A percentile compares a stretch with the other conserved stretches of the same genome.
Evolutionary conservation across 2,888 invertebrate genomes (phyloP).

Genomic region (Leptinotarsa rubiginosa): DNA sequence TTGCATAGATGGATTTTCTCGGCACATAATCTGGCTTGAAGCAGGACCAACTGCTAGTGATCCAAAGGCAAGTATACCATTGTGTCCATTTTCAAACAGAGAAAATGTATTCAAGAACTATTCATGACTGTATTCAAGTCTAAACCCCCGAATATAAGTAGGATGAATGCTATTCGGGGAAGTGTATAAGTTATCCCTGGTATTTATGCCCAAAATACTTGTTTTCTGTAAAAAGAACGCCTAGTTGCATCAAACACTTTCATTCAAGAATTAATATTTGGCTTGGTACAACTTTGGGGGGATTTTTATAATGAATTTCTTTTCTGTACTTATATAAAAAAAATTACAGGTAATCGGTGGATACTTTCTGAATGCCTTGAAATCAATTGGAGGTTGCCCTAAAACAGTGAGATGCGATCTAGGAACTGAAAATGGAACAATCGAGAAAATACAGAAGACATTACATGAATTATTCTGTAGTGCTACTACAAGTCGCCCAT

Average conservation of each 20-base stretch:
- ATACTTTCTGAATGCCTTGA: constrained; percentile 26
- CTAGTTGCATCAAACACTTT: too few relatives aligned
- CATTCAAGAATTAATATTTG: too few relatives aligned
- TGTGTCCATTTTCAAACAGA: too few relatives aligned
- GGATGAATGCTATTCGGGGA: too few relatives aligned
- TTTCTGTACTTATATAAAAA: too few relatives aligned
- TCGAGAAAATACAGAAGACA: constrained; percentile 29
- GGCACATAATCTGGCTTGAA: constrained; percentile 20
- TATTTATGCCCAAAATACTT: too few relatives aligned
- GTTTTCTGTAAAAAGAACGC: too few relatives aligned
- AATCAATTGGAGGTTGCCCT: constrained; percentile 27
- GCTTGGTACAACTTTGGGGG: too few relatives aligned
- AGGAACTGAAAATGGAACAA: constrained; percentile 37
- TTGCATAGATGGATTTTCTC: constrained; percentile 31
- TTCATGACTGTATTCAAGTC: neutral
- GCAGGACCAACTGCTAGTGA: neutral
- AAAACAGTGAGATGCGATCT: constrained; percentile 33
- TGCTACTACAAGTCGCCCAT: neutral
- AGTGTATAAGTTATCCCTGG: too few relatives aligned
- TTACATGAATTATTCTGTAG: constrained; percentile 23
- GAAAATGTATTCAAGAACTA: neutral
- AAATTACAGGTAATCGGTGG: constrained; percentile 26
- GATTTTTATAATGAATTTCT: too few relatives aligned
- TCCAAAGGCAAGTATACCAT: too few relatives aligned
- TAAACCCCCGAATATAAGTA: neutral